phyloP scores from a whole-genome alignment of 2,797 vertebrate species.

The Gymnoscopelus braueri region DNA sequence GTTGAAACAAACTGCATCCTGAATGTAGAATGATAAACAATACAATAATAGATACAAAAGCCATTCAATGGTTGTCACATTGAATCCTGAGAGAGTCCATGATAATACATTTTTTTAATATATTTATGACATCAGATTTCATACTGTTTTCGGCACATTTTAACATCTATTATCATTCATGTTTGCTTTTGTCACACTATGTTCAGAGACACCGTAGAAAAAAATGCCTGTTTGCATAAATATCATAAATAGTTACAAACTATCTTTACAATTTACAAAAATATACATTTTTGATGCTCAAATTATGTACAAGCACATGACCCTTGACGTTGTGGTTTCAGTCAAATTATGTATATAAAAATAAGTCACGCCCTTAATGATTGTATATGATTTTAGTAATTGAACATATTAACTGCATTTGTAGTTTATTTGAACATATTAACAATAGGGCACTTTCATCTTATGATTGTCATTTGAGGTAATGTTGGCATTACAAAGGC shows the following conservation, averaged over 20 bases:
- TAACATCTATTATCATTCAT: conserved; percentile 42
- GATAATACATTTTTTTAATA: conserved; percentile 31
- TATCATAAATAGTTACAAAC: conserved; percentile 91
- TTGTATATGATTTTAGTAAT: conserved; percentile 17
- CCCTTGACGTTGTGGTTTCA: conserved; percentile 57
- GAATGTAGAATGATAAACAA: conserved; percentile 47
- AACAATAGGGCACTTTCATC: conserved; percentile 6
- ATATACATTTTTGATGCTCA: conserved; percentile 71
- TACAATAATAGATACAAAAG: conserved; percentile 54
- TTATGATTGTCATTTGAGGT: conserved; percentile 56
- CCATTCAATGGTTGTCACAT: conserved; percentile 60
- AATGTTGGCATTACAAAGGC: conserved; percentile 61
- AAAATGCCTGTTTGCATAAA: conserved; percentile 74
- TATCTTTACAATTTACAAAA: conserved; percentile 88
- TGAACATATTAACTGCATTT: conserved; percentile 44
- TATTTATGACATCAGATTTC: conserved; percentile 49
- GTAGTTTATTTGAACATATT: not conserved
- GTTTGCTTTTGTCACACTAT: conserved; percentile 58
- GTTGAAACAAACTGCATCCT: conserved; percentile 49
- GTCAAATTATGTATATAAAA: conserved; percentile 46
- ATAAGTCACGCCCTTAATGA: conserved; percentile 29
- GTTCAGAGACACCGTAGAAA: conserved; percentile 52
- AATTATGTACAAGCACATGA: conserved; percentile 77
- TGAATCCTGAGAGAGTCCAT: conserved; percentile 67
- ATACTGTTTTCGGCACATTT: conserved; percentile 50